Evolutionary conservation across 92 coral and sea anemone genomes (phyloP), one percentile per base, ranked within the genome.

Genomic region (Actinernus sp.): DNA sequence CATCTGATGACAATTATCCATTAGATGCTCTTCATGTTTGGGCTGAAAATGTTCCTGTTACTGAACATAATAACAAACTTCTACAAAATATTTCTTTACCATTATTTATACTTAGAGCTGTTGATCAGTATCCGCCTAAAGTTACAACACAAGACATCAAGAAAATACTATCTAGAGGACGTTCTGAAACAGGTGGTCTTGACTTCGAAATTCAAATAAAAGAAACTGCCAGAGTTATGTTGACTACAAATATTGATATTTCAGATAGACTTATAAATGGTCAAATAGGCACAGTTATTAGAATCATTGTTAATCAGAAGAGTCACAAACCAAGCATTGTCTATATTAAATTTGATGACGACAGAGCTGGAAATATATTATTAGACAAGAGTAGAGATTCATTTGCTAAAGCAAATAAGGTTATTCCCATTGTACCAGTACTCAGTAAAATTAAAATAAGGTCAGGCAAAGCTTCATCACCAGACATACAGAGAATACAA

Each of bases 281-380:
- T 3, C 87, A 89, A 63, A 39, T 89, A 29, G 91, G 96, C 14
- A 84, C 96, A 19, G 72, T 85, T 1, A 11, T 68, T 5, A 77
- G 26, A 52, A 48, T 81, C 3, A 56, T 3, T n/a, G 37, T 65
- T 13, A 65, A 85, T 36, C 25, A 34, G 47, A 78, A 24, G 28
- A 71, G 29, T 17, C 37, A 76, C 43, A 75, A 65, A 14, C 78
- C 88, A 25, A 16, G 64, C 17, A 55, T 58, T 16, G 44, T 90
- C 4, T 84, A 79, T 58, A 56, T 89, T 6, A 85, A 75, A 39
- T 80, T 90, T 81, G 92, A 90, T 71, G 92, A 85, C 53, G 29
- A 27, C 11, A 39, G 46, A 21, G 96, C 92, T 32, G 91, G 91
- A 2, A 37, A 51, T n/a, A 28, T 13, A 18, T 0, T 71, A 26